Evolutionary conservation across 2,113 vertebrate species (phyloP), one percentile per base, ranked within the genome.

Genomic region (Poecile atricapillus): DNA sequence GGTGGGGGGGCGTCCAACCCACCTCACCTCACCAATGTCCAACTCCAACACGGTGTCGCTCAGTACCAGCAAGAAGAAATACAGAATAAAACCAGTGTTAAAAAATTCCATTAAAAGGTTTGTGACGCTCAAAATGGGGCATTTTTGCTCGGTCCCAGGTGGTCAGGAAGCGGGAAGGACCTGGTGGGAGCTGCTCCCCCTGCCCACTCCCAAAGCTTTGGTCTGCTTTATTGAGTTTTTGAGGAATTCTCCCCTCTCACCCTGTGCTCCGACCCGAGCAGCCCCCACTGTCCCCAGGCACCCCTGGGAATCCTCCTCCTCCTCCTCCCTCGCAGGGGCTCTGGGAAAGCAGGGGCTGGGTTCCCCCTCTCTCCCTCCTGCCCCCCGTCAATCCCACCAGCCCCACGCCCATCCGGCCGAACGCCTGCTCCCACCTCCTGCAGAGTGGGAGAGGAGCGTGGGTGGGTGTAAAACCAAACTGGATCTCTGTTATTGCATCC

Each of bases 141-240:
- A 6, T 10, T 35, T 24, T 15, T 2, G 16, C 84, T 76, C 44
- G 0, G 0, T 44, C 52, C 64, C 4, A 49, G 76, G 73, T 27
- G 8, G 85, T 18, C 3, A 56, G 53, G 41, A 37, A 15, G 58
- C 13, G 0, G 56, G 58, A 50, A 44, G 87, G 82, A 50, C n/a
- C 43, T 18, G 5, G 35, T 0, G 4, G 64, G 77, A 63, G 39
- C 79, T 81, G 90, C 88, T 41, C 49, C 65, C 60, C 47, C 74
- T 35, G 35, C 71, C 76, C 25, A 5, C 44, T 62, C 92, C 77
- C 18, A 73, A 92, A 90, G 85, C 96, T 97, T 97, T 96, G 95
- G 95, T 95, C 79, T 97, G 88, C 68, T 71, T 89, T 83, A 56
- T 83, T 90, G 70, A 89, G 70, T 76, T 90, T 55, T 35, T 19